phyloP scores from a whole-genome alignment of 2,797 vertebrate genomes.

The Echiichthys vipera region DNA sequence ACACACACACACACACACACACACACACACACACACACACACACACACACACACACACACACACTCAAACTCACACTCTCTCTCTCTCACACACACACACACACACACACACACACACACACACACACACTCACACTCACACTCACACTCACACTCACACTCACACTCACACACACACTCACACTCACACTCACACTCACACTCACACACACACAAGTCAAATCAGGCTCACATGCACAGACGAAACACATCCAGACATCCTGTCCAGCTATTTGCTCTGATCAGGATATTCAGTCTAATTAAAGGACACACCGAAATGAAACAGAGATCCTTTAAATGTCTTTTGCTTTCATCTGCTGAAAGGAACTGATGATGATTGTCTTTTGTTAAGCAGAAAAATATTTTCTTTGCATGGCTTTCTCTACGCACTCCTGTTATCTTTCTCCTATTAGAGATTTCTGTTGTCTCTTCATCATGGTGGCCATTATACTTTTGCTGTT shows the following conservation, averaged over 20 bases:
- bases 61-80: neutral
- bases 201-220: neutral
- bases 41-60: neutral
- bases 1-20: neutral
- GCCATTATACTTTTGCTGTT: neutral
- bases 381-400: slow-evolving; percentile 2
- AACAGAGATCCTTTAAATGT: slow-evolving; percentile 59
- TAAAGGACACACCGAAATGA: slow-evolving; percentile 60
- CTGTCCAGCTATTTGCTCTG: slow-evolving; percentile 39
- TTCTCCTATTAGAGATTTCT: neutral
- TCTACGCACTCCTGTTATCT: neutral
- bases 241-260: slow-evolving; percentile 10
- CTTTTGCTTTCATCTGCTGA: slow-evolving; percentile 39
- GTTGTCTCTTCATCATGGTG: slow-evolving; percentile 10
- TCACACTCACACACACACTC: neutral
- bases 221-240: neutral
- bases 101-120: neutral
- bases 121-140: neutral
- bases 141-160: neutral
- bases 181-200: neutral
- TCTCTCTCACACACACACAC: neutral
- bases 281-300: slow-evolving; percentile 68
- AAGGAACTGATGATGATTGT: slow-evolving; percentile 1
- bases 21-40: neutral
- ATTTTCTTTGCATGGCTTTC: slow-evolving; percentile 5